Evolutionary conservation across 2,113 vertebrate species (phyloP).

Genomic region (Cochlearius cochlearius): DNA sequence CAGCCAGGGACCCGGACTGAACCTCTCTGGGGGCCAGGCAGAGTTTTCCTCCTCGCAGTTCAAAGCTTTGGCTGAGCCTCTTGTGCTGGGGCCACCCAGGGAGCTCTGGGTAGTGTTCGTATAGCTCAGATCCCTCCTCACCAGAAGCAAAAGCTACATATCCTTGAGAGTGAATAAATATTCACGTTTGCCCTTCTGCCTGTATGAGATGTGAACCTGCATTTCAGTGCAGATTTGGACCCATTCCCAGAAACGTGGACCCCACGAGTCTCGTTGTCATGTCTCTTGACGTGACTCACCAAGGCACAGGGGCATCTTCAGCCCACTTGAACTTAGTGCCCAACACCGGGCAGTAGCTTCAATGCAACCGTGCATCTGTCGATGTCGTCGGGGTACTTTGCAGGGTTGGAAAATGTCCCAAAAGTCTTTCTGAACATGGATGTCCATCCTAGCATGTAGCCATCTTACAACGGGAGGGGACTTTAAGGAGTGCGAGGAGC

Average conservation of each 20-base stretch:
- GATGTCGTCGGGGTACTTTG: background rate
- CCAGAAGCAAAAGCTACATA: background rate
- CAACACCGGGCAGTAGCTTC: background rate
- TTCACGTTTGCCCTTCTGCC: background rate
- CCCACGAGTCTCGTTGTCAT: background rate
- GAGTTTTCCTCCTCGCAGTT: background rate
- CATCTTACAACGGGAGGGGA: background rate
- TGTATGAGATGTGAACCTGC: background rate
- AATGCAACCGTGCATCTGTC: background rate
- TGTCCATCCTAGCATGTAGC: background rate
- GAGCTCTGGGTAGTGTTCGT: background rate
- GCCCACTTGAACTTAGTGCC: background rate
- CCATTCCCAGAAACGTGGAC: background rate
- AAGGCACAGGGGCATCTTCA: background rate
- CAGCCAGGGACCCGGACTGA: background rate
- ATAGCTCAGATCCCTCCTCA: background rate
- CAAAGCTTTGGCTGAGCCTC: background rate
- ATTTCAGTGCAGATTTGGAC: background rate
- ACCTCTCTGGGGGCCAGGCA: fast-evolving
- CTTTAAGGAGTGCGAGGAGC: background rate
- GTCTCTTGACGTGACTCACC: fast-evolving
- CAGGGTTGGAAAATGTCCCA: background rate
- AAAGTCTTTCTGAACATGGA: background rate
- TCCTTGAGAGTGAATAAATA: background rate
- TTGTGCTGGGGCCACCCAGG: fast-evolving